phyloP scores from a whole-genome alignment of 2,888 invertebrate genomes.

The Physocephala rufipes region DNA sequence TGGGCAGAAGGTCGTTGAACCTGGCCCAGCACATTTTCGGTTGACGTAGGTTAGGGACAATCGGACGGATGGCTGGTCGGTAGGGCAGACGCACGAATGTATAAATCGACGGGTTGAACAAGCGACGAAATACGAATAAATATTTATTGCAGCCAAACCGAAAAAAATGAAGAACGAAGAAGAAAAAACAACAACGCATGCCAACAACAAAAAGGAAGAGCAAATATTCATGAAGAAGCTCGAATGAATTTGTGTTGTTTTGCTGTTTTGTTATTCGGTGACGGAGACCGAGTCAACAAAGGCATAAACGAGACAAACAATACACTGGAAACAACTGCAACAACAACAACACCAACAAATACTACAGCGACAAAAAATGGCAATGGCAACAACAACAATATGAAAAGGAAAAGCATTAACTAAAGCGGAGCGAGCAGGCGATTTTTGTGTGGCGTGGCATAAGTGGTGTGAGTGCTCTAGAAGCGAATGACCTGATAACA shows the following conservation, averaged over 20 bases:
- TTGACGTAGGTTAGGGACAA: conserved; percentile 50
- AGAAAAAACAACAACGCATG: conserved; percentile 35
- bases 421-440: conserved; percentile 22
- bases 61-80: neutral
- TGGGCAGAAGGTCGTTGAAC: conserved; percentile 48
- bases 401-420: neutral
- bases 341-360: conserved; percentile 42
- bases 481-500: conserved; percentile 34
- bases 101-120: neutral
- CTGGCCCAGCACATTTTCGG: conserved; percentile 51
- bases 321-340: neutral
- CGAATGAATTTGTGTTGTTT: neutral
- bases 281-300: neutral
- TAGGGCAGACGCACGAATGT: neutral
- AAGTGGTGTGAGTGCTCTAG: neutral
- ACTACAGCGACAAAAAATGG: conserved; percentile 26
- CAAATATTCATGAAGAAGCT: conserved; percentile 4
- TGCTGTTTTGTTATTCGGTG: neutral
- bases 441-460: conserved; percentile 34
- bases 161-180: conserved; percentile 37
- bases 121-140: conserved; percentile 27
- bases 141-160: conserved; percentile 31
- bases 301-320: conserved; percentile 28
- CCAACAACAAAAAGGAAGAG: conserved; percentile 33
- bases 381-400: neutral